Conservation (phyloP, 1,140 invertebrate species). For the Drosophila tropicalis region DNA sequence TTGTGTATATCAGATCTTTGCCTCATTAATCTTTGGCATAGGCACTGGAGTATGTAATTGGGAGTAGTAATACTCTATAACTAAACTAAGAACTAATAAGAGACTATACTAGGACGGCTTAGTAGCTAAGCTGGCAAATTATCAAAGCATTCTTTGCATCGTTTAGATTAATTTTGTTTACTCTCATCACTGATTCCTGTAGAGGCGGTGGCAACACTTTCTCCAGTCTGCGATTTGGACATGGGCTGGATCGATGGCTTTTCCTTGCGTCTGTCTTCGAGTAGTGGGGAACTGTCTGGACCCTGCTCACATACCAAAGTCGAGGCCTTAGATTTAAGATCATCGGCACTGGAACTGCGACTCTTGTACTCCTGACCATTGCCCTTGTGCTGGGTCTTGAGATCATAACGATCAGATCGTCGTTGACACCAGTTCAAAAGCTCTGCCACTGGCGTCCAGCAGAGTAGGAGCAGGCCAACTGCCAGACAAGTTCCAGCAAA, state of each 20-base stretch:
- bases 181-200: slow-evolving; percentile 53
- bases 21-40: slow-evolving; percentile 67
- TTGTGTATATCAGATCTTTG: slow-evolving; percentile 3
- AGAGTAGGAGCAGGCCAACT: slow-evolving; percentile 70
- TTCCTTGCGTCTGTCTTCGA: slow-evolving; percentile 32
- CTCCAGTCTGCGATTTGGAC: slow-evolving; percentile 61
- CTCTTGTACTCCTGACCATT: slow-evolving; percentile 59
- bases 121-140: slow-evolving; percentile 48
- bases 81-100: slow-evolving; percentile 14
- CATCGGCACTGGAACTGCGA: slow-evolving; percentile 63
- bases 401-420: slow-evolving; percentile 44
- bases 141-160: neutral
- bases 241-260: slow-evolving; percentile 22
- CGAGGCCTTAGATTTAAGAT: slow-evolving; percentile 64
- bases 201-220: slow-evolving; percentile 58
- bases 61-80: slow-evolving; percentile 1
- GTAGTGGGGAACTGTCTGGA: slow-evolving; percentile 63
- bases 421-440: slow-evolving; percentile 44
- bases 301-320: slow-evolving; percentile 50
- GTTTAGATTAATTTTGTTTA: slow-evolving; percentile 43
- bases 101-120: slow-evolving; percentile 72
- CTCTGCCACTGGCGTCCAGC: slow-evolving; percentile 62
- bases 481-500: slow-evolving; percentile 67
- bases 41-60: slow-evolving; percentile 50
- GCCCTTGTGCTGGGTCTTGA: slow-evolving; percentile 55